Evolutionary conservation across 2,797 vertebrate species (phyloP), one percentile per base, ranked within the genome.

Genomic region (Coilia nasus): DNA sequence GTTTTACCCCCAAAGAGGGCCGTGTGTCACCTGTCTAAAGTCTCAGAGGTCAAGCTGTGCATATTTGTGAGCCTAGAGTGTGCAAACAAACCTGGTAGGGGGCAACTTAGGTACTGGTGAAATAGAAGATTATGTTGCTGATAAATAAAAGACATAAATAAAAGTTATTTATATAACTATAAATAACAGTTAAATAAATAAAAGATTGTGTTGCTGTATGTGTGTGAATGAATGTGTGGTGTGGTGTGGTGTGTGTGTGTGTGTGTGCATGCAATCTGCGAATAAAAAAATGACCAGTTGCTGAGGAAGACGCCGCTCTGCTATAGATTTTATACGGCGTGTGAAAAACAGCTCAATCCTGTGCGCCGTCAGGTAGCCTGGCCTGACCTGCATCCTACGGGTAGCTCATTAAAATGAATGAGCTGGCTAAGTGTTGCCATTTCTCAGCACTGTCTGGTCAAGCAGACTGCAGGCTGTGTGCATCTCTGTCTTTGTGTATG

Each of bases 401-500:
- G 25, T 28, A n/a, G 64, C 64, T 71, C 28, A 71, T 71, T 71
- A 71, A 71, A 71, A 71, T 71, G 28, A 71, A 71, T 71, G 64
- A 71, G 64, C 64, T 6, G 17, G 12, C 17, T 62, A 31, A 83
- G 31, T 15, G 35, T 46, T 64, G 62, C 21, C 57, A 19, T 83
- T 83, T 59, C 41, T 64, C 82, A 23, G 64, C 9, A 83, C 59
- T 67, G 60, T 47, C 64, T 71, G 64, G 64, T 71, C 64, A 71
- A 71, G 25, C 64, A 31, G 25, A 35, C 64, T 31, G 64, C 64
- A 35, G 64, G 25, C 23, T 25, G n/a, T 64, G 62, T 25, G 23
- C 12, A 6, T 59, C 17, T 59, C 17, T 59, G 57, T 59, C 1
- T 21, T 59, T 60, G 59, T 62, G n/a, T 9, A n/a, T 62, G 5